Conservation (phyloP, 2,113 vertebrate species). For the Thalassarche chlororhynchos region DNA sequence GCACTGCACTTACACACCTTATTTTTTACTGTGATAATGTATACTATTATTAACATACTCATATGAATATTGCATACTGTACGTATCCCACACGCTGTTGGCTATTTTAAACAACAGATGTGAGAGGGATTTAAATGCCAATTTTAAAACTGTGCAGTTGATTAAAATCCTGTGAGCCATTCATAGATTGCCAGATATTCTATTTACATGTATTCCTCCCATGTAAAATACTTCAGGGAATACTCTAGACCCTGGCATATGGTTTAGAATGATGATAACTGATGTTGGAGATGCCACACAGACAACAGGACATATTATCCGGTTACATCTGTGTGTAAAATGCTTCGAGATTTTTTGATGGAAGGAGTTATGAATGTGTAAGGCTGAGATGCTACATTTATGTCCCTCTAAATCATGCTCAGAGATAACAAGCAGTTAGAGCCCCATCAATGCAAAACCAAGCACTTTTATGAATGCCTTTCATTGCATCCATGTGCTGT, state of each 20-base stretch:
- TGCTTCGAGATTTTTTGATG: constrained; percentile 16
- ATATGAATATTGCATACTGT: constrained; percentile 21
- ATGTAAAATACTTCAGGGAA: constrained; percentile 58
- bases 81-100: not conserved
- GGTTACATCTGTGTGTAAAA: constrained; percentile 55
- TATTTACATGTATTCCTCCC: constrained; percentile 46
- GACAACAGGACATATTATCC: constrained; percentile 56
- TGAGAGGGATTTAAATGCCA: constrained; percentile 52
- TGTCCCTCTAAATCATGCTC: constrained; percentile 17
- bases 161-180: constrained; percentile 59
- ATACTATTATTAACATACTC: constrained; percentile 22
- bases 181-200: constrained; percentile 61
- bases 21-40: not conserved
- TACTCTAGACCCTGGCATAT: constrained; percentile 40
- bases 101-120: constrained; percentile 60
- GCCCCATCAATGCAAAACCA: not conserved
- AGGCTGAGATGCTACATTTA: constrained; percentile 44
- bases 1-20: not conserved
- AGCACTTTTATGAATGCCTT: constrained; percentile 27
- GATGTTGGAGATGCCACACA: constrained; percentile 47
- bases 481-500: constrained; percentile 48
- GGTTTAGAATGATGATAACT: constrained; percentile 43
- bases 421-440: constrained; percentile 42
- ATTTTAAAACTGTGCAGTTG: constrained; percentile 50
- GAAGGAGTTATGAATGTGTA: constrained; percentile 33